phyloP scores from a whole-genome alignment of 1,140 invertebrate species.

The Apocrypta bakeri region DNA sequence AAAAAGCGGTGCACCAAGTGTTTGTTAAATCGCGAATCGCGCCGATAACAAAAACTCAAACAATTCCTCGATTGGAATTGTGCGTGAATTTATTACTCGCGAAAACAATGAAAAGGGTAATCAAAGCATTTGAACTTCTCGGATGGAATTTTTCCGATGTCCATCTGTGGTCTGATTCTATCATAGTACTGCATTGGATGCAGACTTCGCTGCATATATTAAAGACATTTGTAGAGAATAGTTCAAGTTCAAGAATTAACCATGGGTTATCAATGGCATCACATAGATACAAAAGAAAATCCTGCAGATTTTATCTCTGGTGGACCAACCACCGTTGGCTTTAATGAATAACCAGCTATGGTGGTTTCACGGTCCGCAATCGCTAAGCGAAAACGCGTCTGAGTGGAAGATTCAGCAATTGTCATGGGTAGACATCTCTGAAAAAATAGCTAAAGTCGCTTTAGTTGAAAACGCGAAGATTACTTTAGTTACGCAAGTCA shows the following conservation, averaged over 20 bases:
- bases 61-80: slow-evolving; percentile 70
- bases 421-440: not conserved
- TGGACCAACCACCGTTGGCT: slow-evolving; percentile 45
- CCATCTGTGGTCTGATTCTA: slow-evolving; percentile 64
- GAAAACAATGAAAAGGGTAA: slow-evolving; percentile 47
- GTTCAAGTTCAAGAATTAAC: slow-evolving; percentile 63
- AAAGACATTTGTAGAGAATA: slow-evolving; percentile 70
- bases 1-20: slow-evolving; percentile 42
- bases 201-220: slow-evolving; percentile 55
- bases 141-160: slow-evolving; percentile 39
- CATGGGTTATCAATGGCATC: slow-evolving; percentile 53
- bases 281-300: slow-evolving; percentile 61
- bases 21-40: slow-evolving; percentile 66
- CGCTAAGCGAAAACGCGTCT: not conserved
- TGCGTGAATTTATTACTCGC: slow-evolving; percentile 63
- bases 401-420: not conserved
- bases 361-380: not conserved
- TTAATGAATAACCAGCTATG: not conserved
- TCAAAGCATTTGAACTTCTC: slow-evolving; percentile 30
- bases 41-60: slow-evolving; percentile 62
- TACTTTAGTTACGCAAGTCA: not conserved
- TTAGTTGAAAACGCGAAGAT: not conserved
- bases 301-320: slow-evolving; percentile 54
- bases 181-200: slow-evolving; percentile 65
- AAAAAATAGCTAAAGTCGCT: not conserved